Evolutionary conservation across 1,140 invertebrate species (phyloP).

Genomic region (Pemphigus obesinymphae): DNA sequence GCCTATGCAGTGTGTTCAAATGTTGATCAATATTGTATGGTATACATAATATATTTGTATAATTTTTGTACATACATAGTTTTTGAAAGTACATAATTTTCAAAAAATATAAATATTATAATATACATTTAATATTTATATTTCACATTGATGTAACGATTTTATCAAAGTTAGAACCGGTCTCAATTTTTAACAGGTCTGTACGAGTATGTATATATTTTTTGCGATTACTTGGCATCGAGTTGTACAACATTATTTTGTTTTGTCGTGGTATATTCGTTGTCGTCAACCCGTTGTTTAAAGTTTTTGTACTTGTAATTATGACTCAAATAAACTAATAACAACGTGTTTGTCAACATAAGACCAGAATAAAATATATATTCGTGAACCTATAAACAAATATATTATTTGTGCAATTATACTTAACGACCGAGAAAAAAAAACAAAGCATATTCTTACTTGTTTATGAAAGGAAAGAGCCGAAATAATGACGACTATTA

Average conservation of each 20-base stretch:
- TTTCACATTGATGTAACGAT: too few relatives aligned
- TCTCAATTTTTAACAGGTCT: too few relatives aligned
- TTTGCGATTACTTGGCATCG: not conserved
- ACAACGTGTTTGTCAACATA: slow-evolving; percentile 74
- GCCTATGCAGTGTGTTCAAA: too few relatives aligned
- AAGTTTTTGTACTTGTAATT: slow-evolving; percentile 55
- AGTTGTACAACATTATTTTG: not conserved
- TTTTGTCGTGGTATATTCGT: not conserved
- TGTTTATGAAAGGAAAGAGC: slow-evolving; percentile 54
- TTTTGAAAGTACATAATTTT: too few relatives aligned
- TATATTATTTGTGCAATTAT: not conserved
- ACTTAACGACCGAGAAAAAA: not conserved
- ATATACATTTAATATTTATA: too few relatives aligned
- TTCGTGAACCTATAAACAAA: slow-evolving; percentile 63
- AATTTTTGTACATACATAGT: too few relatives aligned
- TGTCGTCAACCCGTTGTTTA: not conserved
- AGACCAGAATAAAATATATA: slow-evolving; percentile 83
- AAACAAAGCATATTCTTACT: slow-evolving; percentile 50
- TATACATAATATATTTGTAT: too few relatives aligned
- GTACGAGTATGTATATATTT: not conserved
- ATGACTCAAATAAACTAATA: slow-evolving; percentile 73
- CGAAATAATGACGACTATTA: slow-evolving; percentile 54
- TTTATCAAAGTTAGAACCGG: too few relatives aligned
- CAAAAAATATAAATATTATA: too few relatives aligned
- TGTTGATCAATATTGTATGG: too few relatives aligned